Percentiles rank a stretch among this genome's conserved stretches.
phyloP scores from a whole-genome alignment of 1,140 invertebrate genomes.

The Alviniconcha marisindica region DNA sequence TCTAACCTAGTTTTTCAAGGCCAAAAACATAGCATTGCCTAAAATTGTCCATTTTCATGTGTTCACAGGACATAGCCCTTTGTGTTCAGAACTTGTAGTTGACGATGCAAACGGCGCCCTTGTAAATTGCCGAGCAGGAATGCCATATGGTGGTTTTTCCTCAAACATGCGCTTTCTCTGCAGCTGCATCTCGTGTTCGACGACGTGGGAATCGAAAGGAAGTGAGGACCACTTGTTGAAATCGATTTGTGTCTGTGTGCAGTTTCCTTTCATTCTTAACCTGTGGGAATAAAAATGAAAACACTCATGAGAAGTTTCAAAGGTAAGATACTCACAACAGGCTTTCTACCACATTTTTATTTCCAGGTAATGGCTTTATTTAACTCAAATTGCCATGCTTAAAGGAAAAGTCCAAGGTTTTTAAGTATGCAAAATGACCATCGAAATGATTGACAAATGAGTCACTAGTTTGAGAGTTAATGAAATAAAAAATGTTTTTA shows the following conservation, averaged over 20 bases:
- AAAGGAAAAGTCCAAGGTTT: too few species aligned
- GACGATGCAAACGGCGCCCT: not conserved
- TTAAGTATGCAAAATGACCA: too few species aligned
- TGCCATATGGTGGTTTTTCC: conserved; percentile 62
- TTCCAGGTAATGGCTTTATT: too few species aligned
- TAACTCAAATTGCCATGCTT: too few species aligned
- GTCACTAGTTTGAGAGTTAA: too few species aligned
- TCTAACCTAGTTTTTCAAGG: not conserved
- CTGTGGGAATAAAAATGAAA: conserved; percentile 47
- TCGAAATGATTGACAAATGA: too few species aligned
- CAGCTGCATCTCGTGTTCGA: conserved; percentile 61
- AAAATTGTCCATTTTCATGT: not conserved
- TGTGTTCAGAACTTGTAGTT: not conserved
- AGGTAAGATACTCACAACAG: too few species aligned
- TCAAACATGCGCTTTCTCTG: conserved; percentile 65
- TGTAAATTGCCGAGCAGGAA: conserved; percentile 39
- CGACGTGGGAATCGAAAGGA: conserved; percentile 47
- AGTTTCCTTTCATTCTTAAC: conserved; percentile 59
- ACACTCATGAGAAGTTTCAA: too few species aligned
- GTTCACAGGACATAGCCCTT: not conserved
- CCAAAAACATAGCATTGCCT: not conserved
- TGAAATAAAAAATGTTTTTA: too few species aligned
- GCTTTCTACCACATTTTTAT: too few species aligned
- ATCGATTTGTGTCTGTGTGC: conserved; percentile 60
- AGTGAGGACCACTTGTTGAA: conserved; percentile 58